Conservation (phyloP, 2,797 vertebrate genomes). For the Microcaecilia unicolor region DNA sequence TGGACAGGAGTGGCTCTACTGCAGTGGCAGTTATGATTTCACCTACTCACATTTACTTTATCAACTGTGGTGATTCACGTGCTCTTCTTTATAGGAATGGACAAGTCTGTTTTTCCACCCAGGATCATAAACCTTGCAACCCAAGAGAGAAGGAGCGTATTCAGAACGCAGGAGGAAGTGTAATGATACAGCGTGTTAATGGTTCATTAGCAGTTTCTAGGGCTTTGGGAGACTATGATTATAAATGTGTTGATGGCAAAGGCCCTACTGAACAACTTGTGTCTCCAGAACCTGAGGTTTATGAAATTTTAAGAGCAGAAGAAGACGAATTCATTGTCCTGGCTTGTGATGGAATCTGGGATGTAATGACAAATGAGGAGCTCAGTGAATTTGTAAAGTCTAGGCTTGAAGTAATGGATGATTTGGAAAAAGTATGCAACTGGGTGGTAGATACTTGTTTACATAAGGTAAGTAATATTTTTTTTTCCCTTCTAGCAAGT, state of each 20-base stretch:
- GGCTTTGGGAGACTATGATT: conserved; percentile 95
- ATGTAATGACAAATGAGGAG: conserved; percentile 98
- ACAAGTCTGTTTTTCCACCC: conserved; percentile 90
- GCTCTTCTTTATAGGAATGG: conserved; percentile 85
- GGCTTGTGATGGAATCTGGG: conserved; percentile 98
- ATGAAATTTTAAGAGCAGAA: conserved; percentile 79
- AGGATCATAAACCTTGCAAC: conserved; percentile 98
- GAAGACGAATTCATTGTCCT: conserved; percentile 94
- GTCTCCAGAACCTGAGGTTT: conserved; percentile 94
- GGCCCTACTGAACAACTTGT: conserved; percentile 97
- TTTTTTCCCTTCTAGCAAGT: too few species aligned
- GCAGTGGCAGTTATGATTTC: conserved; percentile 92
- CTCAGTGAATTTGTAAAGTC: conserved; percentile 92
- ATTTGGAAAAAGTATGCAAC: conserved; percentile 96
- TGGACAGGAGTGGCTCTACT: conserved; percentile 97
- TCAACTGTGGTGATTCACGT: conserved; percentile 95
- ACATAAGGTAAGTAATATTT: conserved; percentile 84
- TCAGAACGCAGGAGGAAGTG: conserved; percentile 96
- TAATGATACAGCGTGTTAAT: conserved; percentile 97
- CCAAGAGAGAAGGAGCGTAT: conserved; percentile 94
- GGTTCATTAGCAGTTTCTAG: conserved; percentile 94
- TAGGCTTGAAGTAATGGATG: conserved; percentile 85
- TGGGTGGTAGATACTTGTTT: conserved; percentile 98
- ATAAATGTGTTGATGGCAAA: conserved; percentile 96
- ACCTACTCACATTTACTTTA: conserved; percentile 88